These are phyloP conservation scores for Enoplosus armatus DNA, from an alignment of 2,797 vertebrate genomes.

Conservation along the genomic window DNA sequence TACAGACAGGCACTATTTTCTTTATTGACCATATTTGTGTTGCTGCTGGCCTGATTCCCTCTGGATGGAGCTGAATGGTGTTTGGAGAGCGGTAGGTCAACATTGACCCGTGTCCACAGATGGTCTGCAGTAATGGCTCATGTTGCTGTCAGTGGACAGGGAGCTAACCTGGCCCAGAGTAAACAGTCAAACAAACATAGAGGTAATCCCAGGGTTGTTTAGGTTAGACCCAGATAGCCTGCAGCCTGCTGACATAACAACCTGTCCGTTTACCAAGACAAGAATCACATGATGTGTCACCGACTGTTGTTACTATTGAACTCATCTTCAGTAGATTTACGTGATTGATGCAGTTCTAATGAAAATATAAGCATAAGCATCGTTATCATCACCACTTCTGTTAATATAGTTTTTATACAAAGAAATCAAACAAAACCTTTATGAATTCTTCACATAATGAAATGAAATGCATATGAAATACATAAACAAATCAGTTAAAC, in stretches of 20 bases:
- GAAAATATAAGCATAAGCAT: background rate
- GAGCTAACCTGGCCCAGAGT: slow-evolving; percentile 47
- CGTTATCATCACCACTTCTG: background rate
- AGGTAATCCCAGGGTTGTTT: slow-evolving; percentile 70
- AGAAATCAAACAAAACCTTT: background rate
- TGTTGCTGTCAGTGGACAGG: slow-evolving; percentile 64
- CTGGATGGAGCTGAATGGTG: slow-evolving; percentile 55
- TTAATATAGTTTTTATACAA: background rate
- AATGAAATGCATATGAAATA: background rate
- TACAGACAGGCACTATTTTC: background rate
- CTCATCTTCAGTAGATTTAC: background rate
- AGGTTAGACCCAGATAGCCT: slow-evolving; percentile 51
- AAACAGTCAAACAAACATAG: slow-evolving; percentile 79
- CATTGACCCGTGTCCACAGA: slow-evolving; percentile 79
- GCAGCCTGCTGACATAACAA: slow-evolving; percentile 65
- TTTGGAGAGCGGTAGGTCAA: slow-evolving; percentile 76
- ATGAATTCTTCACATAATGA: background rate
- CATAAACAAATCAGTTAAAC: background rate
- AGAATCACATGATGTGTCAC: slow-evolving; percentile 19
- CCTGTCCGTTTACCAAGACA: slow-evolving; percentile 45
- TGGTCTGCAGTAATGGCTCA: slow-evolving; percentile 71
- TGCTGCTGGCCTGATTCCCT: slow-evolving; percentile 54
- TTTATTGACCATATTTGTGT: slow-evolving; percentile 42
- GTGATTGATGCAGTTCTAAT: background rate
- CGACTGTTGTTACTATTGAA: background rate